Evolutionary conservation across 2,888 invertebrate genomes (phyloP).

Genomic region (Aelia acuminata): DNA sequence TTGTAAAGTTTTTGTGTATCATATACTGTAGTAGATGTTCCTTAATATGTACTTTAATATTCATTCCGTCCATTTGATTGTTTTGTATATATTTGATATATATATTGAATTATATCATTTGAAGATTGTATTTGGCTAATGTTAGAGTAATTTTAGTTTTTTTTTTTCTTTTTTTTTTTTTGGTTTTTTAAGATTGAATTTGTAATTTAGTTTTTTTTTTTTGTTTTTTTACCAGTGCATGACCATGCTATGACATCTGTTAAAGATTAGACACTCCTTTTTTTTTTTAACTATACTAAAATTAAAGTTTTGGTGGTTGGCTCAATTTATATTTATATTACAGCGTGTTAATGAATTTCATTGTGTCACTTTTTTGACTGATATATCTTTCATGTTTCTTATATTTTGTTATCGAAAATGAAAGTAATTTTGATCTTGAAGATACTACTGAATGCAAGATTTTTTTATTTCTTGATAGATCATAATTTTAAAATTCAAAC

Average conservation of each 20-base stretch:
- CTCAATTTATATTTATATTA: conserved; percentile 16
- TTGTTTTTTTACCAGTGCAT: conserved; percentile 40
- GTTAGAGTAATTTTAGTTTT: conserved; percentile 14
- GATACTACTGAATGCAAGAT: background rate
- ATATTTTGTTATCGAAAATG: conserved; percentile 1
- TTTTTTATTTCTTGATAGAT: conserved; percentile 2
- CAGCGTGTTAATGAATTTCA: conserved; percentile 25
- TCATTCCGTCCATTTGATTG: conserved; percentile 23
- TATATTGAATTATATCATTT: conserved; percentile 15
- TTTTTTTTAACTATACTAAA: conserved; percentile 48
- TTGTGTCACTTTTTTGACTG: conserved; percentile 38
- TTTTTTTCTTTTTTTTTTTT: conserved; percentile 23
- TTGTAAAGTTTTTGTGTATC: conserved; percentile 33
- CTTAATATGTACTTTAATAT: conserved; percentile 43
- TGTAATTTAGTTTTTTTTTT: conserved; percentile 36
- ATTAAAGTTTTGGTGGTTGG: conserved; percentile 52
- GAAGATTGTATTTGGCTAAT: background rate
- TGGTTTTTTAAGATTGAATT: conserved; percentile 35
- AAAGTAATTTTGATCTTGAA: background rate
- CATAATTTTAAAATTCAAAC: background rate
- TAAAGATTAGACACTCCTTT: conserved; percentile 24
- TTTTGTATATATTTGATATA: conserved; percentile 37
- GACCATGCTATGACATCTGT: background rate
- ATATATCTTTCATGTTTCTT: conserved; percentile 12
- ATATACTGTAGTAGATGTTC: conserved; percentile 32